phyloP scores from a whole-genome alignment of 1,140 invertebrate species.

The Schlechtendalia chinensis region DNA sequence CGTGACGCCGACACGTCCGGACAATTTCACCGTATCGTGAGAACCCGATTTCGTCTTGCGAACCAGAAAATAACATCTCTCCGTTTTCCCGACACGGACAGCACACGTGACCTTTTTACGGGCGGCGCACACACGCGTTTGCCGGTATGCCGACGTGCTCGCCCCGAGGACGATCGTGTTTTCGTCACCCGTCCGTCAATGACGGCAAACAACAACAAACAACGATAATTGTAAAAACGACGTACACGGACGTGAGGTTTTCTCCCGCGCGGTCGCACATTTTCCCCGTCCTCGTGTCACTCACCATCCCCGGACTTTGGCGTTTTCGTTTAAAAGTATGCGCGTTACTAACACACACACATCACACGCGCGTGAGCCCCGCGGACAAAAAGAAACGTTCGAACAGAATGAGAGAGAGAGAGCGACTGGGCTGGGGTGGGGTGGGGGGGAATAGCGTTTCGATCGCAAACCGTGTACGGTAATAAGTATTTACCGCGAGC shows the following conservation, averaged over 20 bases:
- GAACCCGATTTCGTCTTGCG: conserved; percentile 34
- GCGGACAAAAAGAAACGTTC: not conserved
- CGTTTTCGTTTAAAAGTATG: not conserved
- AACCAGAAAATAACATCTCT: conserved; percentile 12
- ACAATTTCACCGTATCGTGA: conserved; percentile 45
- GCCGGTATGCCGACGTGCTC: too few species aligned
- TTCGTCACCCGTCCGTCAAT: not conserved
- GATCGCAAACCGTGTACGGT: conserved; percentile 23
- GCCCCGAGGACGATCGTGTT: not conserved
- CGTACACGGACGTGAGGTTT: conserved; percentile 35
- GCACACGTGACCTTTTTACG: conserved; percentile 47
- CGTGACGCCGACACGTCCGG: conserved; percentile 47
- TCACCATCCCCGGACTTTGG: too few species aligned
- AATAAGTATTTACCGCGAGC: conserved; percentile 42
- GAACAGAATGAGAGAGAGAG: not conserved
- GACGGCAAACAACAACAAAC: not conserved
- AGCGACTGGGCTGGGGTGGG: too few species aligned
- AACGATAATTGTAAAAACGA: not conserved
- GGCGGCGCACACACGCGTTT: not conserved
- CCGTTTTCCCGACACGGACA: conserved; percentile 26
- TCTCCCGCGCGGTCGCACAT: conserved; percentile 40
- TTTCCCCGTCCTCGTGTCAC: not conserved
- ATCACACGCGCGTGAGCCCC: not conserved
- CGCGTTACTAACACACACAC: not conserved
- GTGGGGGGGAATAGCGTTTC: not conserved